These are phyloP conservation scores for Glossophaga mutica DNA, from an alignment of 2,797 vertebrate genomes.

Conservation along the genomic window DNA sequence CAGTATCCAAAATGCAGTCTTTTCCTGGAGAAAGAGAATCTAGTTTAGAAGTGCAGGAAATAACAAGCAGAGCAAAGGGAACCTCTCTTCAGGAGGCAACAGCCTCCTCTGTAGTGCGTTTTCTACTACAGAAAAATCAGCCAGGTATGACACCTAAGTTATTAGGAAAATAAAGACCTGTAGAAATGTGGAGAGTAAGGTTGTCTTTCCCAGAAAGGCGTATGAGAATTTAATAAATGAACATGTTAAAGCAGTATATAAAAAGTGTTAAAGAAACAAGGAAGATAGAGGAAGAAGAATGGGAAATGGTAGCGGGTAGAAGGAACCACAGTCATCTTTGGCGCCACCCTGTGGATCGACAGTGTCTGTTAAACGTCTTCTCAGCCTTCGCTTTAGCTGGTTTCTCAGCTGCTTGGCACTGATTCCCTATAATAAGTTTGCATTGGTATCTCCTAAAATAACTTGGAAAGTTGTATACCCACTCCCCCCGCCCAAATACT, in stretches of 20 bases:
- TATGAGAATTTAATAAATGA: background rate
- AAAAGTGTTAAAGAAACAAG: background rate
- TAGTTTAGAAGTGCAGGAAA: slow-evolving; percentile 41
- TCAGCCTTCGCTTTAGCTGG: background rate
- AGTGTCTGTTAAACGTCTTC: background rate
- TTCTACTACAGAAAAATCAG: background rate
- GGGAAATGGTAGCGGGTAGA: background rate
- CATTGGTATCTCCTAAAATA: slow-evolving; percentile 1
- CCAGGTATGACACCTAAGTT: background rate
- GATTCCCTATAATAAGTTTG: background rate
- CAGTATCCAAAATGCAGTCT: background rate
- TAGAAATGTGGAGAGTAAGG: background rate
- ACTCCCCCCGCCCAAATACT: background rate
- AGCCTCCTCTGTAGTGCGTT: background rate
- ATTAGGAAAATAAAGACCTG: background rate
- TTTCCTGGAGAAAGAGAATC: slow-evolving; percentile 36
- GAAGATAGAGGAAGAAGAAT: background rate
- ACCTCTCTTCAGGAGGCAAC: background rate
- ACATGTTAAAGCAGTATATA: background rate
- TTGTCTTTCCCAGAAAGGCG: background rate
- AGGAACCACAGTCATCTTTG: background rate
- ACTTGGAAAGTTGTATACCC: background rate
- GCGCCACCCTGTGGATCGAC: background rate
- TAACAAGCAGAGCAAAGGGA: background rate
- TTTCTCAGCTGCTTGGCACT: background rate